Conservation (phyloP, 2,888 invertebrate species). For the Tholera decimalis region DNA sequence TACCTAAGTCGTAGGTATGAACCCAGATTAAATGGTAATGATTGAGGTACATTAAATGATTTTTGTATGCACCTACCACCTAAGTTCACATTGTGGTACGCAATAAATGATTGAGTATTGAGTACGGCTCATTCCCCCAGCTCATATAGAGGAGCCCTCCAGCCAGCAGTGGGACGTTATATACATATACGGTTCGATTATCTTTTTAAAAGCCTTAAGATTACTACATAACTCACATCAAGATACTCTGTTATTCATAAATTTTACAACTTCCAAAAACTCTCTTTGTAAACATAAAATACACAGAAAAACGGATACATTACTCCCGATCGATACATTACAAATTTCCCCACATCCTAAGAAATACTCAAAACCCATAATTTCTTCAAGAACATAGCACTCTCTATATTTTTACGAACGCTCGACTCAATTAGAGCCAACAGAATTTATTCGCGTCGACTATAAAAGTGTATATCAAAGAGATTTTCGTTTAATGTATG, state of each 20-base stretch:
- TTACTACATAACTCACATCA: too few relatives aligned
- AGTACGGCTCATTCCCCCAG: too few relatives aligned
- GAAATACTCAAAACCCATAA: conserved; percentile 37
- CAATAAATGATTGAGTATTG: too few relatives aligned
- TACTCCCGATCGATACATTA: conserved; percentile 28
- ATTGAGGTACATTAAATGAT: too few relatives aligned
- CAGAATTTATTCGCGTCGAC: conserved; percentile 64
- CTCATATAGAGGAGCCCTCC: too few relatives aligned
- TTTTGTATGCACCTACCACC: too few relatives aligned
- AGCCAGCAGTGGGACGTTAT: too few relatives aligned
- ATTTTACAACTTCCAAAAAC: conserved; percentile 10
- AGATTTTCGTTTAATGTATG: conserved; percentile 59
- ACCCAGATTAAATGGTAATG: too few relatives aligned
- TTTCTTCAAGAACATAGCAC: conserved; percentile 34
- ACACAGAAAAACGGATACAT: conserved; percentile 29
- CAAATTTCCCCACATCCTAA: conserved; percentile 2
- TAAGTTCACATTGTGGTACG: too few relatives aligned
- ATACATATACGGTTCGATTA: too few relatives aligned
- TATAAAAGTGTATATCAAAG: conserved; percentile 72
- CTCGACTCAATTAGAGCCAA: conserved; percentile 64
- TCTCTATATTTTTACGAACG: conserved; percentile 51
- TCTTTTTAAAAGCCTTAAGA: too few relatives aligned
- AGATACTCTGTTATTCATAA: neutral
- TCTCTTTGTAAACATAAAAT: conserved; percentile 23
- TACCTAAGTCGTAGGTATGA: too few relatives aligned